Evolutionary conservation across 2,888 invertebrate genomes (phyloP).

Genomic region (Mythimna ferrago): DNA sequence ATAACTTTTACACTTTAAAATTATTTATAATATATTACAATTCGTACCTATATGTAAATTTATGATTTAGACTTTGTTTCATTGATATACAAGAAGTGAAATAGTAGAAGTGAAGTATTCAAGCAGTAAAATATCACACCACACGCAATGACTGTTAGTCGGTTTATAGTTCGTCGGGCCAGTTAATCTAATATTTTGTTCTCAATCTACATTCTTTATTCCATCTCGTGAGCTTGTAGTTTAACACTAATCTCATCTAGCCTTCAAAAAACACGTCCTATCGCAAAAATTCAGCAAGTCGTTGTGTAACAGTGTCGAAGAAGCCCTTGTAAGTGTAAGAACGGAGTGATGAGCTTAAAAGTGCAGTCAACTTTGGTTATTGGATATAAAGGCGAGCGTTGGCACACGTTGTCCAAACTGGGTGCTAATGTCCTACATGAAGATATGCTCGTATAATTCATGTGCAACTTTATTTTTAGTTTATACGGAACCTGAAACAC

Average conservation of each 20-base stretch:
- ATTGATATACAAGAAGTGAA: no score
- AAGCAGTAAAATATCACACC: no score
- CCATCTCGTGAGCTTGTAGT: background rate
- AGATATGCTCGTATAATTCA: conserved; percentile 4
- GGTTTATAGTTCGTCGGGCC: no score
- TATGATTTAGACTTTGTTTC: no score
- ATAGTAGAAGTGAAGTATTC: no score
- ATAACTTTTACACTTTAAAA: no score
- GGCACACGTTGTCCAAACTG: conserved; percentile 19
- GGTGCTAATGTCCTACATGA: conserved; percentile 14
- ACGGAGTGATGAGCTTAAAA: conserved; percentile 38
- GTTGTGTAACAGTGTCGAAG: background rate
- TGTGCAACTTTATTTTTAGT: no score
- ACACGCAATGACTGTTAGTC: no score
- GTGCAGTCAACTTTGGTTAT: conserved; percentile 45
- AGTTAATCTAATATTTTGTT: background rate
- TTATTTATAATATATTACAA: no score
- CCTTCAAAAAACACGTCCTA: background rate
- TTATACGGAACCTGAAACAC: no score
- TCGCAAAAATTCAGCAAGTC: conserved; percentile 19
- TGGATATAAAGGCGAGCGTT: conserved; percentile 18
- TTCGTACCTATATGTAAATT: no score
- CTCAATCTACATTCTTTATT: background rate
- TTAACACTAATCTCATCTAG: background rate
- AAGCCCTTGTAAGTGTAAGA: conserved; percentile 38